Base-by-base conservation (phyloP, 2,113 vertebrate species). In the Microcebus tavaratra region DNA sequence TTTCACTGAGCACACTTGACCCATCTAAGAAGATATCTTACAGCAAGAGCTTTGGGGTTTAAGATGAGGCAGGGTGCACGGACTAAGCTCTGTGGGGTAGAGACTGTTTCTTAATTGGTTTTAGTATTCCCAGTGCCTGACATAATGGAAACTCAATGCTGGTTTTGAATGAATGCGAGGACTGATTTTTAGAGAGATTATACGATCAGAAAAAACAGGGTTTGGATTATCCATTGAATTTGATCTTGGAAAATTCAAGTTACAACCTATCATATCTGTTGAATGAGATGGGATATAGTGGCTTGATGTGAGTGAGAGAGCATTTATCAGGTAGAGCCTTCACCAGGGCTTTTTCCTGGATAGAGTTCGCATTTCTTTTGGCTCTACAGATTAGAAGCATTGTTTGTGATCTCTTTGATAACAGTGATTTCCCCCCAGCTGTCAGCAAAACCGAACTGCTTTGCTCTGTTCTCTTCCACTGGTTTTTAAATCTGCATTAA, bases 401-500 rank as follows among this genome's bases (percentile, higher is more conserved):
- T 96, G 85, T 94, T 96, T 95, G 87, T 90, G 92, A 90, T 95
- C 53, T 88, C 67, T 84, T 57, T 95, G 83, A 90, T 94, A 73
- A 68, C 95, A 83, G 75, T 96, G 79, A 45, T 96, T 95, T 97
- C 27, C 81, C 76, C 79, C 84, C 87, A 97, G 93, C 76, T 95
- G 70, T 90, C 95, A 91, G 79, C 90, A 82, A 85, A 97, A 97
- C 21, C 20, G 14, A 95, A 79, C 87, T 85, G 81, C 93, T 97
- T 81, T 90, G 76, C 83, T 65, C 81, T 88, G 48, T 81, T 92
- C 86, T 91, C 88, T 79, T 87, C 87, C 84, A 76, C 65, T 76
- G 90, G 90, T 92, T 91, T 94, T 96, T 97, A 96, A 98, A 98
- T 95, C 94, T 95, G 93, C 50, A 86, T 97, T 97, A 97, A 96